Base-by-base conservation (phyloP, 2,113 vertebrate species). In the Carassius carassius region DNA sequence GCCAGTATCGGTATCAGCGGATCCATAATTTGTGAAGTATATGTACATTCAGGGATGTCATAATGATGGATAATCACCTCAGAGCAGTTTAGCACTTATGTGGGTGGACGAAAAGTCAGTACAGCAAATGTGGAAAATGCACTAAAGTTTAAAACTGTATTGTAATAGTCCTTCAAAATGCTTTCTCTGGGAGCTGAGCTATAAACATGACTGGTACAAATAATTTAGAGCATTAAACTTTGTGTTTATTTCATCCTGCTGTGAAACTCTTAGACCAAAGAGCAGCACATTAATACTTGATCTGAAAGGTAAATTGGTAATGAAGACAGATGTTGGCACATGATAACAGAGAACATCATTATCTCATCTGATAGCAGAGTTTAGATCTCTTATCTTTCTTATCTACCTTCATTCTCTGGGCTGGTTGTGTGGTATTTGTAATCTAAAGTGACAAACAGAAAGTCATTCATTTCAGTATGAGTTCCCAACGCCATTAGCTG, bases 1-100 rank as follows among this genome's bases (percentile, higher is more conserved):
- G 70, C 70, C 70, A 47, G 70, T 74, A 35, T 67, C 65, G 14
- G 29, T 32, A 70, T 70, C 35, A 41, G 35, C 12, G 67, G 67
- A 70, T 70, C 17, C 67, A 70, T 70, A 35, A 47, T 74, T 74
- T 16, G 70, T 16, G 41, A 74, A 74, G 41, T 74, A 25, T 47
- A 74, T 65, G 62, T 65, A 65, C 62, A 65, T 70, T 10, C 17
- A 41, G 67, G 67, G 67, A 65, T 44, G 21, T n/a, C 69, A 72
- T 72, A 72, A 72, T 72, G 37, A 72, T 44, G 69, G 69, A 74
- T 74, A 25, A 74, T 74, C 70, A 47, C n/a, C 70, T 44, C 70
- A 47, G 70, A 73, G 70, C 70, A 70, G 35, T 70, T 41, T 70
- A 19, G 67, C 67, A 41, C 67, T 70, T 47, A n/a, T 4, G 70